A percentile compares a stretch with the other conserved stretches of the same genome.
phyloP scores from a whole-genome alignment of 2,888 invertebrate genomes.

The Folsomia manolachei region DNA sequence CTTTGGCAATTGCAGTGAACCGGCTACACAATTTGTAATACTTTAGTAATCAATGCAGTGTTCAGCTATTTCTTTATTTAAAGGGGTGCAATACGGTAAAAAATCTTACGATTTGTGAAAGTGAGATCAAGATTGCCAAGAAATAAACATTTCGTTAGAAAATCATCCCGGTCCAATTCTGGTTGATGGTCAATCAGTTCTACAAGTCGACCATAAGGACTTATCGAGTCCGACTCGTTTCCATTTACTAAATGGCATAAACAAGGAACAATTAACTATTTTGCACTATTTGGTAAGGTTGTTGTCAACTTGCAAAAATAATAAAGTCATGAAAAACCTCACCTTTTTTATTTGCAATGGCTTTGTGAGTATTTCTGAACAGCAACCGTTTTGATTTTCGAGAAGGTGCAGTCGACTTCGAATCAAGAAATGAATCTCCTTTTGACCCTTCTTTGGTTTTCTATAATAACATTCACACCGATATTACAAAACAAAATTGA shows the following conservation, averaged over 20 bases:
- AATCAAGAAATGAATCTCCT: background rate
- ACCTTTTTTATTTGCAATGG: background rate
- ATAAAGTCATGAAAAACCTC: too few relatives aligned
- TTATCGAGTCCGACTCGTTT: background rate
- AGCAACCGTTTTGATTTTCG: slow-evolving; percentile 4
- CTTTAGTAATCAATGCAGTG: too few relatives aligned
- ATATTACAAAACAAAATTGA: background rate
- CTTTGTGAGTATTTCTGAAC: slow-evolving; percentile 5
- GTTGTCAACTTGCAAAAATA: background rate
- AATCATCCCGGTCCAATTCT: background rate
- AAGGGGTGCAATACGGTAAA: too few relatives aligned
- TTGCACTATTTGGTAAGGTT: background rate
- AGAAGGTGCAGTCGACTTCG: background rate
- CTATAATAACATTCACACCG: background rate
- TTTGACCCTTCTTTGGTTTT: background rate
- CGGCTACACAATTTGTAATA: too few relatives aligned
- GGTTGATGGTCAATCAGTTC: background rate
- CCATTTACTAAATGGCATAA: background rate
- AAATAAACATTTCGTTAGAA: slow-evolving; percentile 2
- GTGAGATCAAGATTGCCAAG: background rate
- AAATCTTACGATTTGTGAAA: background rate
- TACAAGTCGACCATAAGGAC: background rate
- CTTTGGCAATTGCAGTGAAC: too few relatives aligned
- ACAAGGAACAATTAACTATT: too few relatives aligned
- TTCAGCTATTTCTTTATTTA: too few relatives aligned